Evolutionary conservation across 2,888 invertebrate genomes (phyloP).

Genomic region (Hartigia nigra): DNA sequence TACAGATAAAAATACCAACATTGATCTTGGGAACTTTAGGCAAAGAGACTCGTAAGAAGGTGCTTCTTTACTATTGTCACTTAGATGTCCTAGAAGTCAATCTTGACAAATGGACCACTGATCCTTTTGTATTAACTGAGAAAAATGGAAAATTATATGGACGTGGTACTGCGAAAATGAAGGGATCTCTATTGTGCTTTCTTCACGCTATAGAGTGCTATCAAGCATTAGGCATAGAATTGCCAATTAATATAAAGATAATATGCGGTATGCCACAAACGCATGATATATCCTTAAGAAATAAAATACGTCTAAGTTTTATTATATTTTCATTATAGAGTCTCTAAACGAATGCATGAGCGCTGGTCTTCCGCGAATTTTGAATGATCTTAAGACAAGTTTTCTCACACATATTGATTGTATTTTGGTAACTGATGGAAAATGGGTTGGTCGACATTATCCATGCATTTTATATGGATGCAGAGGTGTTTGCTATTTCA

Average conservation of each 20-base stretch:
- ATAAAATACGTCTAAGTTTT: neutral
- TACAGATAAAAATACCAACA: conserved; percentile 57
- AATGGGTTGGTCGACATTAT: conserved; percentile 65
- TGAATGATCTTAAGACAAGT: conserved; percentile 59
- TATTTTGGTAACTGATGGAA: conserved; percentile 62
- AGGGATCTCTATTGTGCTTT: conserved; percentile 65
- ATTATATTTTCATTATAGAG: conserved; percentile 46
- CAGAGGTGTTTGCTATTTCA: conserved; percentile 56
- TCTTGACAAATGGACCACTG: conserved; percentile 55
- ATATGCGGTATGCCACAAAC: conserved; percentile 42
- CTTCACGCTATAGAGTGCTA: conserved; percentile 64
- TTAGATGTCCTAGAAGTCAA: conserved; percentile 64
- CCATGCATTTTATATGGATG: conserved; percentile 66
- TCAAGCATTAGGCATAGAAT: conserved; percentile 48
- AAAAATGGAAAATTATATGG: conserved; percentile 60
- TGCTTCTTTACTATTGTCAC: conserved; percentile 61
- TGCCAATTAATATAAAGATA: conserved; percentile 67
- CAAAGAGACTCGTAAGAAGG: conserved; percentile 57
- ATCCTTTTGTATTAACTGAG: conserved; percentile 64
- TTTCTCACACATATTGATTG: conserved; percentile 62
- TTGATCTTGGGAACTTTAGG: conserved; percentile 62
- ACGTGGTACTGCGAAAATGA: conserved; percentile 64
- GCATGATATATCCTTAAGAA: neutral
- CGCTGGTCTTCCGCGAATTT: conserved; percentile 41
- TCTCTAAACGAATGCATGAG: conserved; percentile 63